These are phyloP conservation scores for Drosophila littoralis DNA, from an alignment of 1,140 invertebrate genomes.

Conservation along the genomic window DNA sequence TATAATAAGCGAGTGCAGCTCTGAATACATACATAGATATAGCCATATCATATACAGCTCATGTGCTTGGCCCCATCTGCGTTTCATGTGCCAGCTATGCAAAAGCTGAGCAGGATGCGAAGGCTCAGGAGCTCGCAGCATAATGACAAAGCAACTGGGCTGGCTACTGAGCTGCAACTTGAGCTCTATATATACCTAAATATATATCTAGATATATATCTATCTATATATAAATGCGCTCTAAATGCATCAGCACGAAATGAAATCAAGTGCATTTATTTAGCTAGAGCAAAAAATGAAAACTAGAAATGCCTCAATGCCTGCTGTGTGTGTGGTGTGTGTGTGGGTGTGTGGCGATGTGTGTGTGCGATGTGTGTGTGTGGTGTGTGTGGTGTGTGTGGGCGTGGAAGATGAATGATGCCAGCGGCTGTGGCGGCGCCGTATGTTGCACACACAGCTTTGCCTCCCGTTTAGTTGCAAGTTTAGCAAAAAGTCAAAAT, in stretches of 20 bases:
- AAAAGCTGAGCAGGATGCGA: slow-evolving; percentile 5
- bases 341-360: slow-evolving; percentile 4
- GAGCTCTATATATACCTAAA: neutral
- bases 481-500: slow-evolving; percentile 67
- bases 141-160: slow-evolving; percentile 71
- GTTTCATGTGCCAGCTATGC: slow-evolving; percentile 60
- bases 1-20: slow-evolving; percentile 40
- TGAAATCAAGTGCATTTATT: slow-evolving; percentile 83
- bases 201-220: slow-evolving; percentile 17
- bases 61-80: slow-evolving; percentile 59
- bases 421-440: slow-evolving; percentile 30
- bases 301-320: slow-evolving; percentile 23
- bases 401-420: slow-evolving; percentile 77
- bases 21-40: slow-evolving; percentile 21
- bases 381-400: slow-evolving; percentile 21
- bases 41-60: slow-evolving; percentile 56
- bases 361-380: slow-evolving; percentile 37
- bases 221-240: neutral
- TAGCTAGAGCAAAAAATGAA: slow-evolving; percentile 34
- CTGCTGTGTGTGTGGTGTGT: slow-evolving; percentile 19
- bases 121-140: slow-evolving; percentile 14
- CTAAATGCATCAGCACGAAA: slow-evolving; percentile 78
- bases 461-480: slow-evolving; percentile 73
- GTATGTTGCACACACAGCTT: slow-evolving; percentile 46
- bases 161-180: neutral